A percentile compares a stretch with the other conserved stretches of the same genome.
These are phyloP conservation scores for Dreissena polymorpha DNA, from an alignment of 1,140 invertebrate species.

Conservation along the genomic window DNA sequence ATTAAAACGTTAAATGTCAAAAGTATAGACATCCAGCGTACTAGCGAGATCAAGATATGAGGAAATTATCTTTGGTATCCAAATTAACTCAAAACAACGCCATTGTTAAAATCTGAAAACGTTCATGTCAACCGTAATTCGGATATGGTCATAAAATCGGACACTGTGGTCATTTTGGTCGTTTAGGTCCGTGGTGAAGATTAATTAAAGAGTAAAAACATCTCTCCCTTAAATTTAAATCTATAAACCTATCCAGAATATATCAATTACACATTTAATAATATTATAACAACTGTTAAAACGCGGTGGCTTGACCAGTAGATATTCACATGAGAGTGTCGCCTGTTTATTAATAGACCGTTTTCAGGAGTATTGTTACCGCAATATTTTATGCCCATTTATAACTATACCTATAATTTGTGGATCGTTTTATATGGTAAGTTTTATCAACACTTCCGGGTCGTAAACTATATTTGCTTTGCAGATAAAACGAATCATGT, in stretches of 20 bases:
- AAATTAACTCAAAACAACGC: too few relatives aligned
- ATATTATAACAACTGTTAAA: conserved; percentile 29
- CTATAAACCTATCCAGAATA: conserved; percentile 4
- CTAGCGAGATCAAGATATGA: too few relatives aligned
- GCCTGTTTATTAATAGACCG: conserved; percentile 1
- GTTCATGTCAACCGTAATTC: conserved; percentile 15
- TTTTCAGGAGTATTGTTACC: conserved; percentile 12
- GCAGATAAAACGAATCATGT: conserved; percentile 3
- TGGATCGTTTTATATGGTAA: conserved; percentile 37
- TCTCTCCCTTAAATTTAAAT: conserved; percentile 19
- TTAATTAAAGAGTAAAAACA: conserved; percentile 36
- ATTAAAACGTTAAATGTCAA: too few relatives aligned
- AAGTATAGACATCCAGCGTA: too few relatives aligned
- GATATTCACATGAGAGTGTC: conserved; percentile 29
- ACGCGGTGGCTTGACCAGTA: conserved; percentile 12
- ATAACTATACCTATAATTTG: conserved; percentile 34
- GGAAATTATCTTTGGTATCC: too few relatives aligned
- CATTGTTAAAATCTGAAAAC: conserved; percentile 31
- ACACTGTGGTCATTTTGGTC: conserved; percentile 21
- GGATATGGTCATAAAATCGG: conserved; percentile 29
- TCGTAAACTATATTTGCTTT: conserved; percentile 39
- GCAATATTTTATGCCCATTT: conserved; percentile 24
- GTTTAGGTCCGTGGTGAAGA: neutral
- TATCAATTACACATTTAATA: conserved; percentile 46
- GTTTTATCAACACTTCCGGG: conserved; percentile 42